A percentile compares a stretch with the other conserved stretches of the same genome.
phyloP scores from a whole-genome alignment of 2,113 vertebrate species.

The Passer domesticus region DNA sequence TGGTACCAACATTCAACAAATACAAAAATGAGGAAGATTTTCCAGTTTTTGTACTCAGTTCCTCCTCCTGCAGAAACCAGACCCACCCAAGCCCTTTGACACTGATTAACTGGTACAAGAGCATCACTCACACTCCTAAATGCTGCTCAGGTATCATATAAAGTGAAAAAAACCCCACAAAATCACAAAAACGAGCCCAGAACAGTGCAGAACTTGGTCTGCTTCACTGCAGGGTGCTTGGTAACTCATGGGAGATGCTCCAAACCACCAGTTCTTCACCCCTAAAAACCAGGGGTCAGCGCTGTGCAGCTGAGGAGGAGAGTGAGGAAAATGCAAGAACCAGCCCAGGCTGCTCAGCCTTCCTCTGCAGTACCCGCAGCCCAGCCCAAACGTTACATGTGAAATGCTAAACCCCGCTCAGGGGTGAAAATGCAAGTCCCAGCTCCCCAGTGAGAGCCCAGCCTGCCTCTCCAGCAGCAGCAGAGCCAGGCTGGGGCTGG shows the following conservation, averaged over 20 bases:
- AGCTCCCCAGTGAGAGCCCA: fast-evolving
- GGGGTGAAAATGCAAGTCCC: not conserved
- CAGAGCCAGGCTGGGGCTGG: not conserved
- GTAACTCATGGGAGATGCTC: not conserved
- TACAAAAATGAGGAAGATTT: not conserved
- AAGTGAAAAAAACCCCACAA: not conserved
- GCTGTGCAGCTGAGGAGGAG: not conserved
- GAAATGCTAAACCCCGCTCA: not conserved
- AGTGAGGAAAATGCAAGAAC: not conserved
- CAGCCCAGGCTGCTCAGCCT: not conserved
- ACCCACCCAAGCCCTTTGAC: not conserved
- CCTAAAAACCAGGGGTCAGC: fast-evolving
- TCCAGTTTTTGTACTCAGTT: not conserved
- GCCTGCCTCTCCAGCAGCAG: not conserved
- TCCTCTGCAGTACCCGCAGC: not conserved
- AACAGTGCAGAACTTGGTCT: fast-evolving
- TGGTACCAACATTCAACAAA: not conserved
- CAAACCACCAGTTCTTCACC: not conserved
- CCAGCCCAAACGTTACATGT: not conserved
- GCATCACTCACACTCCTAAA: not conserved
- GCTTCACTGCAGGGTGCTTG: not conserved
- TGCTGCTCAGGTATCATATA: not conserved
- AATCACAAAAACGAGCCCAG: not conserved
- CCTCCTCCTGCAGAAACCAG: not conserved
- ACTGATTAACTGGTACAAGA: not conserved